Percentiles rank a stretch among this genome's conserved stretches.
These are phyloP conservation scores for Invenusta paracnida DNA, from an alignment of 2,888 invertebrate genomes.

Conservation along the genomic window DNA sequence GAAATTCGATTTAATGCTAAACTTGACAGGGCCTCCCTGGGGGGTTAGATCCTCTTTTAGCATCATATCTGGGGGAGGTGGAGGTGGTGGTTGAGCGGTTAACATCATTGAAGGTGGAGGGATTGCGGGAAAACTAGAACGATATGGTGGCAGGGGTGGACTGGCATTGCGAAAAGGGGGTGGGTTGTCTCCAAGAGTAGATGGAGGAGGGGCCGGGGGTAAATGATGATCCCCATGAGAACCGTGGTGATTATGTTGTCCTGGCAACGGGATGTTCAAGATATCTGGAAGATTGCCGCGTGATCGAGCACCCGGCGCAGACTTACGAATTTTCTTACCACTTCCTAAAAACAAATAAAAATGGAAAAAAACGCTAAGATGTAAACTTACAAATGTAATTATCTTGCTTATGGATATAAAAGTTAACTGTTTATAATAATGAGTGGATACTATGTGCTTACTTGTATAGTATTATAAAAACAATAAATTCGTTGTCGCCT, in stretches of 20 bases:
- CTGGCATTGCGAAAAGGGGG: not conserved
- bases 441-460: no score
- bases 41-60: not conserved
- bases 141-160: not conserved
- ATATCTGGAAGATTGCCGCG: no score
- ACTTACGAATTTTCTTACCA: not conserved
- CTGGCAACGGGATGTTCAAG: not conserved
- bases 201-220: not conserved
- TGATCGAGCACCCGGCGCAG: not conserved
- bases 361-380: not conserved
- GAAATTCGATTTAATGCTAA: not conserved
- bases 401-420: no score
- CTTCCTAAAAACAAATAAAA: not conserved
- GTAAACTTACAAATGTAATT: no score
- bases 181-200: not conserved
- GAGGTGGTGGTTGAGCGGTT: not conserved
- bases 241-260: not conserved
- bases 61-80: not conserved
- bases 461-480: not conserved
- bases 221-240: no score
- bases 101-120: not conserved
- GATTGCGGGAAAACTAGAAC: not conserved
- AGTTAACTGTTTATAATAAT: no score
- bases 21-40: not conserved
- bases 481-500: not conserved